Evolutionary conservation across 2,113 vertebrate genomes (phyloP), one percentile per base, ranked within the genome.

Genomic region (Origma solitaria): DNA sequence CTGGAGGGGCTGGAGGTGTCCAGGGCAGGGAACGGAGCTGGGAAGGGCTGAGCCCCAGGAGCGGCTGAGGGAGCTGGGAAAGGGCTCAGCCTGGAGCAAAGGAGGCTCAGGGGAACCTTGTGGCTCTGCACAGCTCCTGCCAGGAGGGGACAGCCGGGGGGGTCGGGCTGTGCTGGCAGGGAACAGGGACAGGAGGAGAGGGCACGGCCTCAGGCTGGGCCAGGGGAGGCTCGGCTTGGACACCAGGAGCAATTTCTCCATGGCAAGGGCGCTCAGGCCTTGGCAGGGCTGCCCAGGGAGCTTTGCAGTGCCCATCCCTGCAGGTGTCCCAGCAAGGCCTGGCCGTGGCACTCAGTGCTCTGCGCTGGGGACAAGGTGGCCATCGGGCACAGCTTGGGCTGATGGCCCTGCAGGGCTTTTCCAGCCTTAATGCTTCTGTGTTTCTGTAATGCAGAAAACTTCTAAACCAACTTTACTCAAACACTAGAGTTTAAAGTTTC

Each of bases 181-280:
- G 62, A 15, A 66, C 62, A 47, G 51, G 78, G 77, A 37, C 33
- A 45, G 61, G 27, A 80, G 12, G 2, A 66, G 50, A 38, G 77
- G 28, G 10, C 27, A 75, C 10, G 6, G 28, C n/a, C 62, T 81
- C 78, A 33, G 11, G 17, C 28, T 68, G 51, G 14, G 10, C 53
- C 64, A 81, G 64, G 42, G 64, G 11, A 82, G 64, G 20, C 10
- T 49, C 35, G n/a, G 69, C 0, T 1, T 6, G 54, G 30, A 2
- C 35, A 40, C 0, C 3, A 33, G 56, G 4, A 62, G 11, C 8
- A 83, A 45, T 72, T 83, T 45, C 2, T 4, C 0, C 27, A 4
- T 17, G 31, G 21, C 16, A 72, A 83, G 45, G 47, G 66, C 3
- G 25, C 2, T 10, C 13, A 83, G 27, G 25, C 31, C 2, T 44